These are phyloP conservation scores for Raja brachyura DNA, from an alignment of 2,113 vertebrate genomes.

Conservation along the genomic window DNA sequence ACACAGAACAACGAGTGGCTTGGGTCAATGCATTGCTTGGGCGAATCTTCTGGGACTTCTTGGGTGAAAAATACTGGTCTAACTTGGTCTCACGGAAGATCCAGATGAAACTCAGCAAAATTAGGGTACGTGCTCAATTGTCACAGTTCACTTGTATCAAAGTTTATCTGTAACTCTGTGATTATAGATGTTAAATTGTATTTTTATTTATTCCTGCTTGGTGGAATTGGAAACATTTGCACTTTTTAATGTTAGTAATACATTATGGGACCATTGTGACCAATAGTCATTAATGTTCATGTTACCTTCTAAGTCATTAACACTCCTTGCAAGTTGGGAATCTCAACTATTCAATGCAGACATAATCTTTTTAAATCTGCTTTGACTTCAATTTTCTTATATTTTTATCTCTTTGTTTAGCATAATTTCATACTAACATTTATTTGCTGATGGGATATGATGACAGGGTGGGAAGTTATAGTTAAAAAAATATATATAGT, in stretches of 20 bases:
- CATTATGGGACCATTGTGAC: neutral
- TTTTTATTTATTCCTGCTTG: neutral
- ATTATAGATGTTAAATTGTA: neutral
- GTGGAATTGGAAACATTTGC: neutral
- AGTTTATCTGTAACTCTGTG: neutral
- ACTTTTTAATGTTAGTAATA: neutral
- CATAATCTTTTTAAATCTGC: neutral
- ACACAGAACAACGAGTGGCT: constrained; percentile 70
- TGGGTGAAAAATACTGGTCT: constrained; percentile 95
- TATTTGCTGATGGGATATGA: neutral
- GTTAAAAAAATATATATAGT: neutral
- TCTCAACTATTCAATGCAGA: neutral
- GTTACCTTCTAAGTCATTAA: neutral
- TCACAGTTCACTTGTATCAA: neutral
- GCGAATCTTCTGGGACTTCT: constrained; percentile 96
- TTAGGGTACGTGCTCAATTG: constrained; percentile 68
- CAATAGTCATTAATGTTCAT: neutral
- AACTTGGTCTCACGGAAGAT: constrained; percentile 94
- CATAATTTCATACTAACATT: neutral
- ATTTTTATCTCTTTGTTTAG: neutral
- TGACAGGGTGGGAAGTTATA: neutral
- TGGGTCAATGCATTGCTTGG: constrained; percentile 94
- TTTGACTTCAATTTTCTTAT: neutral
- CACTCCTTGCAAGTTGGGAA: neutral
- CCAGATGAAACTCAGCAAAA: constrained; percentile 99